Evolutionary conservation across 30 jellyfish, hydroid and myxozoan species (phyloP), one percentile per base, ranked within the genome.

Genomic region (Mastigias papua): DNA sequence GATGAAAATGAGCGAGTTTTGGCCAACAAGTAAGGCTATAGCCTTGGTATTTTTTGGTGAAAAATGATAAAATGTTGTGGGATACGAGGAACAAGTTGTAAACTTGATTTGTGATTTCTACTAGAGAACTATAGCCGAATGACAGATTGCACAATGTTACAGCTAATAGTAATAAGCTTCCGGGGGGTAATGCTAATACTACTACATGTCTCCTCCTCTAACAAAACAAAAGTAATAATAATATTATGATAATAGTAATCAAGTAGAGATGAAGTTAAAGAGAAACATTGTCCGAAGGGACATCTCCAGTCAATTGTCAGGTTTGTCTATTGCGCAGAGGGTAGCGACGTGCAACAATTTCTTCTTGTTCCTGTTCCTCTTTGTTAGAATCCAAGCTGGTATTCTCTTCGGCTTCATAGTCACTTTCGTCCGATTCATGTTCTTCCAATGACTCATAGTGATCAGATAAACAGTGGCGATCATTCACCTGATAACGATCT

Each of bases 41-140:
- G n/a, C n/a, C n/a, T n/a, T n/a, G n/a, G n/a, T n/a, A n/a, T n/a
- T n/a, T n/a, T n/a, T n/a, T n/a, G n/a, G n/a, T n/a, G n/a, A n/a
- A n/a, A n/a, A n/a, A n/a, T n/a, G n/a, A n/a, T n/a, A n/a, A n/a
- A n/a, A n/a, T n/a, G n/a, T n/a, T 74, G 72, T 74, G 22, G 86
- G 71, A 66, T 74, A 74, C 49, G 42, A 68, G 27, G 64, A 37
- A 74, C 29, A 74, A 68, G 54, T 71, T 34, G 76, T 25, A 91
- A 97, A 92, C 99, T 25, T 94, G 35, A 23, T 17, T 65, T 32
- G 76, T 35, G 0, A 8, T 25, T 65, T 25, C 76, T 65, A 65
- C 0, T 65, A 65, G 76, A 65, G 34, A 65, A 65, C 76, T 65
- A 35, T 65, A 65, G 25, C 76, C 76, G 76, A 65, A 65, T 65